Conservation (phyloP, 2,113 vertebrate species). For the Peromyscus leucopus region DNA sequence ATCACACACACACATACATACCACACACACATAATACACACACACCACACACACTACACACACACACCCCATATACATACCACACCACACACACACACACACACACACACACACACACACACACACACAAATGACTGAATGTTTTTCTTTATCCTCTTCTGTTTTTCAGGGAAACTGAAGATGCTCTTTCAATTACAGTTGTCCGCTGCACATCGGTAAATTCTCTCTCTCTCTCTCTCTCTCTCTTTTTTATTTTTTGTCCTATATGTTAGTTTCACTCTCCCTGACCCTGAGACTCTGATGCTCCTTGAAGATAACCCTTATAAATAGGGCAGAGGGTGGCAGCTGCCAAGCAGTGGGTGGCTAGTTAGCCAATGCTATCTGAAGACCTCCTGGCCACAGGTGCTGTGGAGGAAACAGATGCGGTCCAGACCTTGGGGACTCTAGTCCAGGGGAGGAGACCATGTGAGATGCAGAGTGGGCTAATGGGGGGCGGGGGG, state of each 20-base stretch:
- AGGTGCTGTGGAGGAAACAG: not conserved
- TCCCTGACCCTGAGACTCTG: not conserved
- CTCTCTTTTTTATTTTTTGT: conserved; percentile 58
- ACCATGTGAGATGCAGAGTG: not conserved
- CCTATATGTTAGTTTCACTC: not conserved
- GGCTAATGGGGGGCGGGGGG: too few relatives aligned
- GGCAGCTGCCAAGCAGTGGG: not conserved
- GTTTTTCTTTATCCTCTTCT: conserved; percentile 1
- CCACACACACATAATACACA: not conserved
- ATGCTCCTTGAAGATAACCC: not conserved
- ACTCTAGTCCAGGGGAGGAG: not conserved
- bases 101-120: not conserved
- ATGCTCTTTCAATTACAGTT: conserved; percentile 92
- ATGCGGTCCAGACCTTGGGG: not conserved
- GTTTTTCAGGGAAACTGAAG: conserved; percentile 90
- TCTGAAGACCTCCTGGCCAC: not conserved
- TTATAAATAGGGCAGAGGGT: not conserved
- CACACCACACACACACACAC: too few relatives aligned
- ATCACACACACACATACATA: too few relatives aligned
- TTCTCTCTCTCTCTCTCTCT: conserved; percentile 18
- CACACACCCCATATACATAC: too few relatives aligned
- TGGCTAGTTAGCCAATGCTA: not conserved
- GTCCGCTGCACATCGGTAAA: conserved; percentile 92
- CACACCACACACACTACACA: not conserved
- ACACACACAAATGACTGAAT: conserved; percentile 22